Base-by-base conservation (phyloP, 2,888 invertebrate species). In the Phaonia tiefii region DNA sequence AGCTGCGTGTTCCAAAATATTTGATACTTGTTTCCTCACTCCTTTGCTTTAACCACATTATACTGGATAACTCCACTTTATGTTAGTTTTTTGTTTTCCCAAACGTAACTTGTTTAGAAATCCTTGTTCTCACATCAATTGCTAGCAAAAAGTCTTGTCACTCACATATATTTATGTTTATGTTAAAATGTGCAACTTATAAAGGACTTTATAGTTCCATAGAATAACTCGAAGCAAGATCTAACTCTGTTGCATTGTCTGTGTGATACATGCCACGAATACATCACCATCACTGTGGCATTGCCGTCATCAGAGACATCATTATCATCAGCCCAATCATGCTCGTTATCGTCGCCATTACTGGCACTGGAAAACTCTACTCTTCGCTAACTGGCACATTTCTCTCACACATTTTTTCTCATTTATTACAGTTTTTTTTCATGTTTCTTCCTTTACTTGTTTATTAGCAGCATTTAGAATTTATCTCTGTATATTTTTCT, bases 401-500 rank as follows among this genome's bases (percentile, higher is more conserved):
- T 58, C 58, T 7, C 1, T 58, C 37, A 13, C 58, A 58, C 54
- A 56, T 60, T n/a, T 63, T 63, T 63, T 39, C 63, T 42, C 42
- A 42, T 63, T 63, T 60, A 60, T 60, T 39, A 37, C 20, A 22
- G 63, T 1, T 42, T 11, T 60, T 60, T 22, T 26, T 20, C 26
- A n/a, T n/a, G 17, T 26, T 56, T 58, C 20, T 20, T 22, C 17
- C 39, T 22, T 2, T 10, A 13, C 63, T 15, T 31, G n/a, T 63
- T 22, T 42, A 63, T 63, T 63, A 63, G 63, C n/a, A n/a, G n/a
- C 63, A 42, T 63, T 63, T 42, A 42, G 42, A 63, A 39, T 22
- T 63, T 54, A 1, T 63, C 42, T 60, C 17, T 60, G 39, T 31
- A 5, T n/a, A n/a, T n/a, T n/a, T n/a, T n/a, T n/a, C n/a, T n/a